Evolutionary conservation across 2,888 invertebrate species (phyloP), one percentile per base, ranked within the genome.

Genomic region (Caenorhabditis drosophilae): DNA sequence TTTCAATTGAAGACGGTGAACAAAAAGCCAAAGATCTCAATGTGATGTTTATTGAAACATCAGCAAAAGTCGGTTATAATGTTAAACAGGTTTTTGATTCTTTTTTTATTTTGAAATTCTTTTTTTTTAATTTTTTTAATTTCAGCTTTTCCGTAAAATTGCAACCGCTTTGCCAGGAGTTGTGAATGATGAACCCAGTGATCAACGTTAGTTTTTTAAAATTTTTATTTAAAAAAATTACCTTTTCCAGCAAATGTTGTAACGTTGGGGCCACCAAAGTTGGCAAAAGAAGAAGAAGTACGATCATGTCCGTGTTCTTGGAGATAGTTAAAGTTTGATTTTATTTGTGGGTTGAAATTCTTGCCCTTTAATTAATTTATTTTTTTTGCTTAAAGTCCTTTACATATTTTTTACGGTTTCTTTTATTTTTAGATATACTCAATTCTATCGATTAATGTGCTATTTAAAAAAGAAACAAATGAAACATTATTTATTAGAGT

Each of bases 21-120:
- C 88, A 93, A 79, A 97, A 96, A 88, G 96, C 97, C 70, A 95
- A 94, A 88, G 97, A 98, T 87, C 89, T 97, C 81, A 96, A 95
- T 88, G 97, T 97, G 68, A 97, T 98, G 96, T 98, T 98, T 87
- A 97, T 97, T 81, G 97, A 98, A 88, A 98, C 97, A 77, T 96
- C 95, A 88, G 97, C 97, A 83, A 98, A 98, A 87, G 95, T 96
- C 75, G 97, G 97, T 54, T 97, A 97, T 85, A 97, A 98, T 88
- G 97, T 98, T 67, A 97, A 97, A 89, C 96, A 97, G 89, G 92
- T 92, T 20, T 23, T 15, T 34, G 15, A 7, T 3, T 4, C 11
- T 47, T 6, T 22, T 18, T 18, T 38, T 11, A 11, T 15, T 23
- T 52, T n/a, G n/a, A 22, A 26, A 16, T 16, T 18, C 12, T 12